Base-by-base conservation (phyloP, 2,888 invertebrate species). In the Aproaerema taeniolella region DNA sequence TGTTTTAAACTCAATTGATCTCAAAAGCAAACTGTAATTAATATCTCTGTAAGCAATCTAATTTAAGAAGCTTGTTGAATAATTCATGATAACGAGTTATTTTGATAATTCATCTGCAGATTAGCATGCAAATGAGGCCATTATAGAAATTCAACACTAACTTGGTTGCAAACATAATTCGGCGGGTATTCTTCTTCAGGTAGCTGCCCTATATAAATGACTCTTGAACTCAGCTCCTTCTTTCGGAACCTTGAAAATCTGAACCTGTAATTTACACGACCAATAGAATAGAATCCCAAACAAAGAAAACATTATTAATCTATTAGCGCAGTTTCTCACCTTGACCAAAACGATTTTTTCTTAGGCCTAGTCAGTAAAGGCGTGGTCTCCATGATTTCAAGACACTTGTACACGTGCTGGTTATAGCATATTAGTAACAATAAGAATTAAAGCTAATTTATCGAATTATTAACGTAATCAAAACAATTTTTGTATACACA, bases 121-220 rank as follows among this genome's bases (percentile, higher is more conserved):
- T n/a, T n/a, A n/a, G n/a, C n/a, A n/a, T n/a, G n/a, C n/a, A n/a
- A n/a, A n/a, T n/a, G n/a, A n/a, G n/a, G n/a, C n/a, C n/a, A n/a
- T n/a, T n/a, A n/a, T n/a, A n/a, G n/a, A n/a, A n/a, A n/a, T n/a
- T n/a, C 1, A 10, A 10, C 25, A 32, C 76, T 75, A 52, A 88
- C 88, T 86, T 96, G 96, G 88, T 99, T 99, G 61, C 97, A 91
- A 51, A 99, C 97, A 62, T 96, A 95, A 86, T 99, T 99, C 43
- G 95, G 92, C 42, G 98, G 96, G 83, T 93, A 98, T 62, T 94
- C 95, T 61, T 95, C 95, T 38, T 91, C 89, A 50, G 91, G 92
- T 30, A 91, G 80, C 55, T 92, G 91, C 20, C 95, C 95, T 58
- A 96, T 86, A 60, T 90, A 89, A 55, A 96, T 93, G 30, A 92